phyloP scores from a whole-genome alignment of 2,797 vertebrate genomes.

The Sebastes reedi region DNA sequence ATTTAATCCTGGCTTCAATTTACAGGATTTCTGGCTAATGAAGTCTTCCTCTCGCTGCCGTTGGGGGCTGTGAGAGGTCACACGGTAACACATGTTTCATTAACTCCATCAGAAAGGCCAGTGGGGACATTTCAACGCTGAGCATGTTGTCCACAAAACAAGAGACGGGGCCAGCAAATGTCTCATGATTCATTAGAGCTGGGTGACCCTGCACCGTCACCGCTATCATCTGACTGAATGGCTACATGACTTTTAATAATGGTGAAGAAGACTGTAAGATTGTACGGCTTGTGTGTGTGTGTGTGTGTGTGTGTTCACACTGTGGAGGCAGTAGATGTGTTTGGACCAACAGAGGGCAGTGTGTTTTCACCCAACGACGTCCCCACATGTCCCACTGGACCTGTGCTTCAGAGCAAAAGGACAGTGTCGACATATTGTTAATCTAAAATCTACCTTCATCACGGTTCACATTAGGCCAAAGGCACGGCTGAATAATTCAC shows the following conservation, averaged over 20 bases:
- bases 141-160: neutral
- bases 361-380: slow-evolving; percentile 62
- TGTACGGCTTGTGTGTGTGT: neutral
- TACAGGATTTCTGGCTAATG: neutral
- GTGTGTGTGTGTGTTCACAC: neutral
- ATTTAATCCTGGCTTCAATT: neutral
- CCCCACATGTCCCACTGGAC: slow-evolving; percentile 19
- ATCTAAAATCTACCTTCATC: slow-evolving; percentile 50
- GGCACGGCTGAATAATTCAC: slow-evolving; percentile 48
- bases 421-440: slow-evolving; percentile 37
- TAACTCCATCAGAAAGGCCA: neutral
- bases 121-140: neutral
- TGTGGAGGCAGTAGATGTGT: neutral
- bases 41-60: neutral
- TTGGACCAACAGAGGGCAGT: slow-evolving; percentile 78
- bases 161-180: neutral
- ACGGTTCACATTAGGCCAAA: slow-evolving; percentile 32
- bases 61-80: neutral
- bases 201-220: neutral
- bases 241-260: neutral
- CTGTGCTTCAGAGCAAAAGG: slow-evolving; percentile 30
- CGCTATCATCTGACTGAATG: slow-evolving; percentile 2
- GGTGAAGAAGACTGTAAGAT: neutral
- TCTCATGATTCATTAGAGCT: slow-evolving; percentile 14
- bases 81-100: neutral